Evolutionary conservation across 2,113 vertebrate genomes (phyloP).

Genomic region (Ranitomeya imitator): DNA sequence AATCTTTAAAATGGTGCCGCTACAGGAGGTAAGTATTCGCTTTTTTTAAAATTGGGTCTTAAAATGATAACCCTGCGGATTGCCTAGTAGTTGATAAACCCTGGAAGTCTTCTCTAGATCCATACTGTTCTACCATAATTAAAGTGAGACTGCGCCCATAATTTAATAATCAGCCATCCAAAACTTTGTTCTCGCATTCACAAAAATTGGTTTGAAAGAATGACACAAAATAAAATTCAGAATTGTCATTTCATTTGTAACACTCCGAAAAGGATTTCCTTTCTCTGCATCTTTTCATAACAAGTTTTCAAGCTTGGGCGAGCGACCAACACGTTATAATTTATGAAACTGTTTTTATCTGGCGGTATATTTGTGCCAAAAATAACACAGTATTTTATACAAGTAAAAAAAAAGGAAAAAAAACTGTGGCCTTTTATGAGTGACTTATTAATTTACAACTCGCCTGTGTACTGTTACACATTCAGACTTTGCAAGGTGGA

Average conservation of each 20-base stretch:
- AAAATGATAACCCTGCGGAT: too few relatives aligned
- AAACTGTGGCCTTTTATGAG: neutral
- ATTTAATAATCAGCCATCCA: too few relatives aligned
- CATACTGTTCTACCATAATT: too few relatives aligned
- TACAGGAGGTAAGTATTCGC: too few relatives aligned
- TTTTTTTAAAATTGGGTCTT: too few relatives aligned
- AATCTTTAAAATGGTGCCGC: too few relatives aligned
- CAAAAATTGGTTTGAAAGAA: neutral
- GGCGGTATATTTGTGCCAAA: conserved; percentile 20
- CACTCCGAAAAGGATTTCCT: neutral
- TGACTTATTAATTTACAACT: conserved; percentile 48
- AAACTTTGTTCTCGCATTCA: neutral
- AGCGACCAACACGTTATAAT: neutral
- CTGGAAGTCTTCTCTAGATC: too few relatives aligned
- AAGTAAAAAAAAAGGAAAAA: neutral
- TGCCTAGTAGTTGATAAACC: too few relatives aligned
- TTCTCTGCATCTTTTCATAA: neutral
- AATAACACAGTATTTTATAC: conserved; percentile 30
- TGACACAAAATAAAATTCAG: neutral
- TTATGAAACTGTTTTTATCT: conserved; percentile 25
- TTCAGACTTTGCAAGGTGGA: conserved; percentile 5
- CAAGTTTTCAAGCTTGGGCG: neutral
- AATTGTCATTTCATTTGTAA: neutral
- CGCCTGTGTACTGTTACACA: conserved; percentile 4
- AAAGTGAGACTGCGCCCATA: too few relatives aligned